A percentile compares a stretch with the other conserved stretches of the same genome.
phyloP scores from a whole-genome alignment of 2,888 invertebrate genomes.

The Perizoma affinitatum region DNA sequence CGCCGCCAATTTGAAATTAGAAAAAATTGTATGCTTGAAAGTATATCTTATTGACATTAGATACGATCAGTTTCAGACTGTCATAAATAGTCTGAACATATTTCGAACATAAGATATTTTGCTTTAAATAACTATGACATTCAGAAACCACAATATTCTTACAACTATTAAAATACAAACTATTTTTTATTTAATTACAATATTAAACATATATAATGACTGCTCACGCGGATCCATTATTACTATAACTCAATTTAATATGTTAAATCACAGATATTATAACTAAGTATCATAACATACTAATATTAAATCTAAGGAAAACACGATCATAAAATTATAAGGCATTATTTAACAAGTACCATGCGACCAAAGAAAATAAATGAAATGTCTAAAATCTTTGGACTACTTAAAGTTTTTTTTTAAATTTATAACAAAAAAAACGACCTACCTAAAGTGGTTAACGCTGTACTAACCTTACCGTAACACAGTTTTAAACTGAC shows the following conservation, averaged over 20 bases:
- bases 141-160: slow-evolving; percentile 7
- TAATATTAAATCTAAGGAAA: slow-evolving; percentile 12
- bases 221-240: slow-evolving; percentile 6
- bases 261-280: slow-evolving; percentile 36
- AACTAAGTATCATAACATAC: slow-evolving; percentile 28
- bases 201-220: slow-evolving; percentile 6
- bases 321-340: slow-evolving; percentile 21
- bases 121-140: background rate
- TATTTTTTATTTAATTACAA: no score
- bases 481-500: no score
- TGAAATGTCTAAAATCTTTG: background rate
- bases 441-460: no score
- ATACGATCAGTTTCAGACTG: background rate
- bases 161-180: slow-evolving; percentile 10
- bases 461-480: no score
- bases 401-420: background rate
- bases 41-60: background rate
- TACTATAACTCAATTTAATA: slow-evolving; percentile 22
- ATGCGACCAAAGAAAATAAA: slow-evolving; percentile 8
- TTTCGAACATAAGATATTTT: background rate
- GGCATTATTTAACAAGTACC: slow-evolving; percentile 22
- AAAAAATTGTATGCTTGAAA: background rate
- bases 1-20: background rate
- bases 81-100: background rate
- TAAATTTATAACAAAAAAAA: no score